Base-by-base conservation (phyloP, 2,888 invertebrate genomes). In the Ferdinandea cuprea region DNA sequence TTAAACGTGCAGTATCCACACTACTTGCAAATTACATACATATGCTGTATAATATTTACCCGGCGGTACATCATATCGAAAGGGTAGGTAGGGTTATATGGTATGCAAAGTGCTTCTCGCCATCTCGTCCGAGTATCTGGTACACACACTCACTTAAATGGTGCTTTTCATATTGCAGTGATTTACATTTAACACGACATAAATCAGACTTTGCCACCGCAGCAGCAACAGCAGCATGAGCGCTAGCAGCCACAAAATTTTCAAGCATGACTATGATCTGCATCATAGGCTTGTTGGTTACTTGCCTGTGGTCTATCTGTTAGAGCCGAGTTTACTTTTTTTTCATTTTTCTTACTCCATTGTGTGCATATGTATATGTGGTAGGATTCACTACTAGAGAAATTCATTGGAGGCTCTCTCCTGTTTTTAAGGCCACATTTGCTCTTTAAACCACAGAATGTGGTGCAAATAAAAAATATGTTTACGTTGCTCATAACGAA, bases 151-250 rank as follows among this genome's bases (percentile, higher is more conserved):
- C 50, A 84, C 73, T 83, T 86, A 83, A 87, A 86, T 87, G 85
- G 85, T 83, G 66, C 85, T 85, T 86, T 87, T 86, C 86, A 87
- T 86, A 86, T 85, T 85, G 85, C 85, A 85, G 86, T 85, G 86
- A 87, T 88, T 88, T 87, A 87, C 86, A 87, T 87, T 88, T 88
- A 88, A 88, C 87, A 87, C 86, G 86, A 86, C 85, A 87, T 87
- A 87, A 88, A 88, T 88, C 86, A 87, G 86, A 85, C 78, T 85
- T 85, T 85, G 85, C 85, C 86, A 87, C 86, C 85, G 80, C 86
- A 87, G 59, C 77, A 63, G 58, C 63, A 87, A 56, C 77, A 63
- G 58, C 63, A 79, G 58, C 50, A 74, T 37, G 35, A 77, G 56
- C 19, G 15, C 71, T 69, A 48, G 54, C 32, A 28, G 54, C 71